Conservation (phyloP, 2,888 invertebrate species). For the Hemithea aestivaria region DNA sequence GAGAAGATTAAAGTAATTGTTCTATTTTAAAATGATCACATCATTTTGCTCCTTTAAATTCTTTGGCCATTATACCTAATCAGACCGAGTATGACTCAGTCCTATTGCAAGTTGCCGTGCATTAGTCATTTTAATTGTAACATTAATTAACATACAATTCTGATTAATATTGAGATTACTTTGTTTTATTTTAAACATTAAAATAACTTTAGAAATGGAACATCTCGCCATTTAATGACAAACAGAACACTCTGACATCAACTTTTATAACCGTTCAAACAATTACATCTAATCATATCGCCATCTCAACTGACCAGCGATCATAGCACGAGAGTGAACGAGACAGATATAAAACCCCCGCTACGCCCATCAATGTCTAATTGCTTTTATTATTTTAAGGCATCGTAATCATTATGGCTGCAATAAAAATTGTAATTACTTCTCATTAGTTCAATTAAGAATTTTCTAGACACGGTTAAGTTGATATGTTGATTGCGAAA, state of each 20-base stretch:
- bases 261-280: slow-evolving; percentile 78
- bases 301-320: slow-evolving; percentile 41
- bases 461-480: slow-evolving; percentile 76
- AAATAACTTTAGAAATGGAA: slow-evolving; percentile 49
- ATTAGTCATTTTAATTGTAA: slow-evolving; percentile 61
- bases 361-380: slow-evolving; percentile 76
- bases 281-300: slow-evolving; percentile 74
- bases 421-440: slow-evolving; percentile 79
- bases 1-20: slow-evolving; percentile 17
- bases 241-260: slow-evolving; percentile 74
- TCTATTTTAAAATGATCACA: slow-evolving; percentile 53
- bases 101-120: slow-evolving; percentile 47
- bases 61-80: slow-evolving; percentile 50
- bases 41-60: slow-evolving; percentile 48
- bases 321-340: slow-evolving; percentile 41
- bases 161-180: slow-evolving; percentile 48
- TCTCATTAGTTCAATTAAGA: slow-evolving; percentile 79
- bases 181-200: slow-evolving; percentile 42
- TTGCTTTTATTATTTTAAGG: slow-evolving; percentile 80
- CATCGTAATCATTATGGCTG: slow-evolving; percentile 78
- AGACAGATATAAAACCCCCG: slow-evolving; percentile 53
- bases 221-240: slow-evolving; percentile 72
- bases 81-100: slow-evolving; percentile 51
- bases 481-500: slow-evolving; percentile 74
- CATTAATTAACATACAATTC: slow-evolving; percentile 45